phyloP scores from a whole-genome alignment of 2,888 invertebrate genomes.

The Andricus curvator region DNA sequence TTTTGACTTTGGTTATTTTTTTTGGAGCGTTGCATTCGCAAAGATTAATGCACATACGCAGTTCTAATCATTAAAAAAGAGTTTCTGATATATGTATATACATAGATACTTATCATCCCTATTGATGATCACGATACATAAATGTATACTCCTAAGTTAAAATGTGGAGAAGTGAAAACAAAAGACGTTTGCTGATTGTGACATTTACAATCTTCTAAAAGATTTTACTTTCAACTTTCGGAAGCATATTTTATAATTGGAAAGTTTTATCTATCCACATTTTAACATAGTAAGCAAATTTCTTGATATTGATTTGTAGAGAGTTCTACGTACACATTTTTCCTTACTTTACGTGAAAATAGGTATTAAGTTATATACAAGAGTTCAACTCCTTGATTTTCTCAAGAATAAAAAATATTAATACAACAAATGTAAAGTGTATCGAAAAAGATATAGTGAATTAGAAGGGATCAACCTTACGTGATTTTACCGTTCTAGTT shows the following conservation, averaged over 20 bases:
- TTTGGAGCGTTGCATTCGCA: conserved; percentile 13
- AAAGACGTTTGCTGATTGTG: not conserved
- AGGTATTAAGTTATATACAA: not conserved
- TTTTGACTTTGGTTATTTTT: conserved; percentile 29
- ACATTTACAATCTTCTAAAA: not conserved
- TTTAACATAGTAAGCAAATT: not conserved
- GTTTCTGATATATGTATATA: not conserved
- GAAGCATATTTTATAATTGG: not conserved
- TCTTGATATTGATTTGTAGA: not conserved
- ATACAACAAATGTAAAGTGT: not conserved
- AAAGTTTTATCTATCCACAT: not conserved
- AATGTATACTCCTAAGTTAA: not conserved
- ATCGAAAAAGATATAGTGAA: not conserved
- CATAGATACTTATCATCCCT: not conserved
- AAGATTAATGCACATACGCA: not conserved
- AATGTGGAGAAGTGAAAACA: not conserved
- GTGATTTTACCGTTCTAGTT: not conserved
- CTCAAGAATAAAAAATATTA: not conserved
- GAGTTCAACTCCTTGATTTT: not conserved
- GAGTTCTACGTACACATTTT: not conserved
- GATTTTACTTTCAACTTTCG: not conserved
- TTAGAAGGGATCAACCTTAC: not conserved
- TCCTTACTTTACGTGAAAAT: not conserved
- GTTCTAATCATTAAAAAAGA: not conserved
- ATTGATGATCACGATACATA: not conserved